Evolutionary conservation across 2,113 vertebrate genomes (phyloP), one percentile per base, ranked within the genome.

Genomic region (Polypterus senegalus): DNA sequence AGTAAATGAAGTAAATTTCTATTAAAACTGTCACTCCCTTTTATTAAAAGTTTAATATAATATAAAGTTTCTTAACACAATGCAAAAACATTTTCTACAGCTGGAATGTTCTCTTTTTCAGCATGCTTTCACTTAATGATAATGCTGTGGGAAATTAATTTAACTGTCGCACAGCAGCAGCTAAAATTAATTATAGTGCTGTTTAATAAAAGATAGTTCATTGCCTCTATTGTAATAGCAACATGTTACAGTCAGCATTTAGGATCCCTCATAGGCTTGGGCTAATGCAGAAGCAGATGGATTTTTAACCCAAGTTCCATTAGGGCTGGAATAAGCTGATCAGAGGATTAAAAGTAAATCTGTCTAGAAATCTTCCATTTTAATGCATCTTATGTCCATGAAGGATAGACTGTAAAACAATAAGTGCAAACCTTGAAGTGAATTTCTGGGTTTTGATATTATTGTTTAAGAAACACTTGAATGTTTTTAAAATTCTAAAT

Each of bases 141-240:
- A 81, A 81, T 82, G 77, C 73, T 61, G 73, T 62, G 73, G 77
- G 65, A 79, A 79, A 82, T 80, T 83, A 68, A 76, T 83, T 82
- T 76, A 76, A 81, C 78, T 81, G 74, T 79, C 73, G 76, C 68
- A 80, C 76, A 73, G 76, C 74, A 73, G 72, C 75, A 72, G 70
- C 72, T 79, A 71, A 81, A 84, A 83, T 84, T 83, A 86, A 86
- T 87, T 86, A 79, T 70, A 69, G 67, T 69, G 76, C 74, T 77
- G 72, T 79, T 78, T 56, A 65, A 66, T 63, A 70, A 69, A 73
- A 78, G 70, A 81, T 78, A 83, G 78, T 83, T 83, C 77, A 80
- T 66, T 71, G 76, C 78, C 73, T 82, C 71, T 73, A 76, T 76
- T 81, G 82, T 81, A 77, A 57, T 68, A 77, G 59, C 27, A 54